A percentile compares a stretch with the other conserved stretches of the same genome.
phyloP scores from a whole-genome alignment of 1,140 invertebrate genomes.

The Parasteatoda tepidariorum region DNA sequence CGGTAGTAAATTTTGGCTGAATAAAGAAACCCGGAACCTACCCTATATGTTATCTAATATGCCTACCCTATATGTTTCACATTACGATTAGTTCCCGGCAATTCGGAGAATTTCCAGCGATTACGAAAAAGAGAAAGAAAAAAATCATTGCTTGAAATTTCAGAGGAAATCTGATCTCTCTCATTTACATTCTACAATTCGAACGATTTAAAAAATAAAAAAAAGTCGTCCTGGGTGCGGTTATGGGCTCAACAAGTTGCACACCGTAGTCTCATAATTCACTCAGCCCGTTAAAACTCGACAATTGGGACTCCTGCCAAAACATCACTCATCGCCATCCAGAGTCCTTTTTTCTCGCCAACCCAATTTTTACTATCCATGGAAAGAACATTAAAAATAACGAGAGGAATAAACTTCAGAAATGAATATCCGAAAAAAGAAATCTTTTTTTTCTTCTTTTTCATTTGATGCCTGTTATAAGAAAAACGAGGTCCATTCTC shows the following conservation, averaged over 20 bases:
- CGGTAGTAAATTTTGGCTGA: too few relatives aligned
- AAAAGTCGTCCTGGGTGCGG: background rate
- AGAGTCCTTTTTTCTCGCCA: background rate
- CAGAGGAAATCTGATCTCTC: too few relatives aligned
- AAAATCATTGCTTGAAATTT: too few relatives aligned
- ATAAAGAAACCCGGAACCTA: too few relatives aligned
- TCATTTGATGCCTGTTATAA: background rate
- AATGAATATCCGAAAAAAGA: too few relatives aligned
- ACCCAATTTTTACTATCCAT: constrained; percentile 20
- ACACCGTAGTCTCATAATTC: constrained; percentile 5
- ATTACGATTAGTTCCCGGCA: too few relatives aligned
- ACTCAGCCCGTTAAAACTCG: constrained; percentile 18
- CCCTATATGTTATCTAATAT: too few relatives aligned
- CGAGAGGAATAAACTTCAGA: background rate
- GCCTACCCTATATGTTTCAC: too few relatives aligned
- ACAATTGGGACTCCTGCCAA: background rate
- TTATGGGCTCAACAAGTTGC: background rate
- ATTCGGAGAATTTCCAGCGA: too few relatives aligned
- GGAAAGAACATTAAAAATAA: constrained; percentile 31
- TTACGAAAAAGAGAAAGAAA: too few relatives aligned
- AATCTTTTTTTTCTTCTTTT: background rate
- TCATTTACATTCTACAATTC: too few relatives aligned
- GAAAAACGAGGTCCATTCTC: background rate
- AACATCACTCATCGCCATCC: constrained; percentile 11
- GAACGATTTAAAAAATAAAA: background rate